phyloP scores from a whole-genome alignment of 2,113 vertebrate genomes.

The Brachirus orientalis region DNA sequence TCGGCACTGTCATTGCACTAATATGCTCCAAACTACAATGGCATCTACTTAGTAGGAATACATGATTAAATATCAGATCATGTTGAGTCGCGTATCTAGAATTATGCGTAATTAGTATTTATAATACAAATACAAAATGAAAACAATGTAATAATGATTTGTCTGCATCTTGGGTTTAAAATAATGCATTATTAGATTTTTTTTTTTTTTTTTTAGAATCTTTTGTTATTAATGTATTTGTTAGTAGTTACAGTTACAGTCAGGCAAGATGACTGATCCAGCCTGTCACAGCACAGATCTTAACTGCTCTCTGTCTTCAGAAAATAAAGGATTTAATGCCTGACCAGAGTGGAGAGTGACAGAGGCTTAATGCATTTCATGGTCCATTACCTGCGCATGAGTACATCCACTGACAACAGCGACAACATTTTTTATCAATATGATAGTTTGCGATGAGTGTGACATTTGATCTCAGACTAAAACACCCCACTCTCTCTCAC shows the following conservation, averaged over 20 bases:
- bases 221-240: background rate
- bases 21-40: too few relatives aligned
- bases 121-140: too few relatives aligned
- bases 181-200: background rate
- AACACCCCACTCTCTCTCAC: background rate
- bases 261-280: conserved; percentile 26
- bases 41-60: too few relatives aligned
- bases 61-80: too few relatives aligned
- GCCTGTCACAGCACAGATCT: conserved; percentile 23
- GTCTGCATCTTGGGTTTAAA: too few relatives aligned
- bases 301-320: conserved; percentile 48
- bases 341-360: conserved; percentile 53
- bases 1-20: background rate
- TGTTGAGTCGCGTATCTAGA: too few relatives aligned
- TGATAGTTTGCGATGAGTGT: conserved; percentile 57
- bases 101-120: too few relatives aligned
- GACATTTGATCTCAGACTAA: conserved; percentile 55
- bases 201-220: background rate
- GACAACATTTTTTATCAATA: conserved; percentile 57
- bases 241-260: conserved; percentile 10
- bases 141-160: too few relatives aligned
- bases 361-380: conserved; percentile 63
- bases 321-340: conserved; percentile 61
- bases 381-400: conserved; percentile 54
- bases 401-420: conserved; percentile 58